These are phyloP conservation scores for Acleris emargana DNA, from an alignment of 2,888 invertebrate species.

Conservation along the genomic window DNA sequence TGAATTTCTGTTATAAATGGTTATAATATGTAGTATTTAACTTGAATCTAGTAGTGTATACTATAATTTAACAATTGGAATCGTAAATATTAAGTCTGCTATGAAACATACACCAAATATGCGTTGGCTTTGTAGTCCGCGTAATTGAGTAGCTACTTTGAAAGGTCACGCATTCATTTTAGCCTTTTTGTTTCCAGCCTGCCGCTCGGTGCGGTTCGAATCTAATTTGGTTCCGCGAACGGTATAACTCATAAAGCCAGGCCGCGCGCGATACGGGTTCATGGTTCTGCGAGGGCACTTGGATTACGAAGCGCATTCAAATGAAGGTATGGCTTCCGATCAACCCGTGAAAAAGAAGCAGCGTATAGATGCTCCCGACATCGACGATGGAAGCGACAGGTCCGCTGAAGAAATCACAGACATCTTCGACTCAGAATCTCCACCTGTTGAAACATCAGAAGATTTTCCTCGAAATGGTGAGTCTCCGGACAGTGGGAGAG, in stretches of 20 bases:
- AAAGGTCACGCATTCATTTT: conserved; percentile 81
- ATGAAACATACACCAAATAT: conserved; percentile 43
- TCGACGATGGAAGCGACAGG: conserved; percentile 80
- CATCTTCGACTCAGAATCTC: conserved; percentile 70
- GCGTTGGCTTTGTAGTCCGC: conserved; percentile 77
- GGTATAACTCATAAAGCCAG: conserved; percentile 30
- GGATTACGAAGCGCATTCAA: conserved; percentile 77
- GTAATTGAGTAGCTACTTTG: conserved; percentile 81
- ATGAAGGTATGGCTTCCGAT: conserved; percentile 88
- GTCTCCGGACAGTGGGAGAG: conserved; percentile 79
- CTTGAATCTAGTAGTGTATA: conserved; percentile 39
- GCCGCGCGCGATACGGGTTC: conserved; percentile 51
- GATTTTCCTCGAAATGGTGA: conserved; percentile 75
- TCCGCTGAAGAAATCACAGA: conserved; percentile 79
- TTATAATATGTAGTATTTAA: conserved; percentile 41
- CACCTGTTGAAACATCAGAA: conserved; percentile 70
- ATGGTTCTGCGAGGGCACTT: conserved; percentile 87
- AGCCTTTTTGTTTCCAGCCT: conserved; percentile 74
- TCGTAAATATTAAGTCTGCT: neutral
- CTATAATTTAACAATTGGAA: conserved; percentile 38
- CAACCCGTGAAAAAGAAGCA: conserved; percentile 94
- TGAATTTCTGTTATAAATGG: conserved; percentile 52
- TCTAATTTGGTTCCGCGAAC: conserved; percentile 41
- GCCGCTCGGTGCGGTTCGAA: conserved; percentile 47
- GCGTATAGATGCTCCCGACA: conserved; percentile 86